phyloP scores from a whole-genome alignment of 2,888 invertebrate species.

The Pilophorus perplexus region DNA sequence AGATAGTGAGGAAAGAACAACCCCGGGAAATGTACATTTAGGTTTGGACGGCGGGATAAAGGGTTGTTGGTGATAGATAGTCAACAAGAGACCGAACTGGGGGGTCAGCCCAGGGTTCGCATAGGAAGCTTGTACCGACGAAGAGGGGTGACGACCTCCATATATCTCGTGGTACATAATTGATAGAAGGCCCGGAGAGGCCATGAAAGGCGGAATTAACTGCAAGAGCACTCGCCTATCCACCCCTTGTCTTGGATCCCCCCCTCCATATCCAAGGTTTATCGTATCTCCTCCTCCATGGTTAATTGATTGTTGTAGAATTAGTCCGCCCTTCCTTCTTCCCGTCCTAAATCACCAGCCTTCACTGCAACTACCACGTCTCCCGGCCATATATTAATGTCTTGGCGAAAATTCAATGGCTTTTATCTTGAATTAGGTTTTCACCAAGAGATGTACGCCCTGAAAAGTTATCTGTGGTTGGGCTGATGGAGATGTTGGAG shows the following conservation, averaged over 20 bases:
- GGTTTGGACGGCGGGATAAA: neutral
- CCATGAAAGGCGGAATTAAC: constrained; percentile 44
- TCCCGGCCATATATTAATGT: constrained; percentile 36
- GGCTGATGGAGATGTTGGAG: neutral
- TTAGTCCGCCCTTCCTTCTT: constrained; percentile 37
- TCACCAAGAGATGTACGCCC: neutral
- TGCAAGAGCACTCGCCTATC: constrained; percentile 36
- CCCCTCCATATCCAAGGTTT: constrained; percentile 1
- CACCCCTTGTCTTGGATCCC: constrained; percentile 9
- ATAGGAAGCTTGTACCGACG: neutral
- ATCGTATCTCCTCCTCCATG: constrained; percentile 32
- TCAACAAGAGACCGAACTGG: neutral
- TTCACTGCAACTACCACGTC: constrained; percentile 35
- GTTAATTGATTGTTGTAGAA: constrained; percentile 44
- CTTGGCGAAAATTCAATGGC: constrained; percentile 35
- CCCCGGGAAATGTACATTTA: neutral
- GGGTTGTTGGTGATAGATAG: constrained; percentile 26
- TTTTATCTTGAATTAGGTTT: constrained; percentile 18
- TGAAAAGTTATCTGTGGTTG: neutral
- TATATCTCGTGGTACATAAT: constrained; percentile 42
- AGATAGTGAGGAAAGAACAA: neutral
- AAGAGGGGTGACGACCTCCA: constrained; percentile 39
- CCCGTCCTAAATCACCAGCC: constrained; percentile 40
- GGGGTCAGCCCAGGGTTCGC: neutral
- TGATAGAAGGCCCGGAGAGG: constrained; percentile 41